A percentile compares a stretch with the other conserved stretches of the same genome.
Conservation (phyloP, 2,797 vertebrate genomes). For the Tokudaia tokunoshimensis region DNA sequence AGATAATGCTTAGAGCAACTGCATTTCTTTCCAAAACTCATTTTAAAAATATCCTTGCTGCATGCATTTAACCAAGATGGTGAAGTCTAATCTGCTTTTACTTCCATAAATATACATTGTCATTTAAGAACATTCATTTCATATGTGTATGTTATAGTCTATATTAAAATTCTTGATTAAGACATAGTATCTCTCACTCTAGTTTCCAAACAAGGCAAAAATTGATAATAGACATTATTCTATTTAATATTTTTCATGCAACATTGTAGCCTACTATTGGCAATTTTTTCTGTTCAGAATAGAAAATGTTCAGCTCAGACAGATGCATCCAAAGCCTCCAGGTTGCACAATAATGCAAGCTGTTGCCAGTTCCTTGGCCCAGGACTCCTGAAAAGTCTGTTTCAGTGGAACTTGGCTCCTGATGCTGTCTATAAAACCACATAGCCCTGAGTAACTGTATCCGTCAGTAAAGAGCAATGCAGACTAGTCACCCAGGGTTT, state of each 20-base stretch:
- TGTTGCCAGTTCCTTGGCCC: background rate
- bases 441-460: conserved; percentile 34
- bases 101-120: background rate
- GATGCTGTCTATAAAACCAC: conserved; percentile 42
- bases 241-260: conserved; percentile 35
- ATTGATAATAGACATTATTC: background rate
- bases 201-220: conserved; percentile 42
- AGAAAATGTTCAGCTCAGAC: conserved; percentile 51
- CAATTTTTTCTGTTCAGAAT: conserved; percentile 44
- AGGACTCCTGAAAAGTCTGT: conserved; percentile 31
- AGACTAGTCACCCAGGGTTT: background rate
- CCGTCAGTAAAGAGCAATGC: background rate
- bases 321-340: conserved; percentile 45
- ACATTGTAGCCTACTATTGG: conserved; percentile 56
- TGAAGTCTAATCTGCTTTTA: background rate
- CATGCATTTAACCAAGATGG: background rate
- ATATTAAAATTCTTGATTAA: conserved; percentile 24
- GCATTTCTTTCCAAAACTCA: background rate
- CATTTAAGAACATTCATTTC: conserved; percentile 15
- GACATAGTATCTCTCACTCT: background rate
- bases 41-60: background rate
- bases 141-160: background rate
- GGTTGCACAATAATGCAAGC: conserved; percentile 21
- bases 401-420: conserved; percentile 45
- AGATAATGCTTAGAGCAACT: background rate